Base-by-base conservation (phyloP, 2,888 invertebrate genomes). In the Incurvaria masculella region DNA sequence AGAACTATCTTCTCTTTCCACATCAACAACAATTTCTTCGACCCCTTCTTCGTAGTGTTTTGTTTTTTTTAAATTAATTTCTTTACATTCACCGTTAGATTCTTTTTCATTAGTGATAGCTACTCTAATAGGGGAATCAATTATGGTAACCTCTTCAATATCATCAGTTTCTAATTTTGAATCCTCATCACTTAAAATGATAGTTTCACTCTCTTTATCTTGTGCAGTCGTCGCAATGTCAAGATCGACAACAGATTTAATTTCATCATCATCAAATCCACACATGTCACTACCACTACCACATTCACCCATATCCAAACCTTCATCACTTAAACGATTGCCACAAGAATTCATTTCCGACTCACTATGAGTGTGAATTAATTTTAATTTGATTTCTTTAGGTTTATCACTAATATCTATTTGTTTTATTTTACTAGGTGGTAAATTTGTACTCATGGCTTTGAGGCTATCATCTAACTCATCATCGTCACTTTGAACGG, bases 391-490 rank as follows among this genome's bases (percentile, higher is more conserved):
- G 14, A 33, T 33, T 8, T 14, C 33, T 33, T 33, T 33, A 4
- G 4, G 33, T 4, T 33, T 14, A 11, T 33, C 14, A n/a, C n/a
- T n/a, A n/a, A n/a, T n/a, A 3, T 33, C 33, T 6, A 33, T 14
- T 14, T 33, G 8, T 33, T n/a, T 33, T 14, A 33, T 33, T 33
- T 33, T 33, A 4, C 33, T 33, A 33, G 11, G 11, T 4, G 14
- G 33, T 33, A 33, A 33, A 33, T 33, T 33, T 33, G 33, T 33
- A 33, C 33, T 33, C 8, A 33, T 3, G 3, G 33, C 75, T 49
- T 74, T 72, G 47, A 63, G 68, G 55, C 70, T 71, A 27, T 74
- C 70, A 50, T 76, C 76, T 0, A 76, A 53, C 49, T 76, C 76
- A 23, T 72, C 63, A 19, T 67, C 70, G 45, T 72, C 76, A 48